Base-by-base conservation (phyloP, 2,797 vertebrate genomes). In the Pipistrellus kuhlii region DNA sequence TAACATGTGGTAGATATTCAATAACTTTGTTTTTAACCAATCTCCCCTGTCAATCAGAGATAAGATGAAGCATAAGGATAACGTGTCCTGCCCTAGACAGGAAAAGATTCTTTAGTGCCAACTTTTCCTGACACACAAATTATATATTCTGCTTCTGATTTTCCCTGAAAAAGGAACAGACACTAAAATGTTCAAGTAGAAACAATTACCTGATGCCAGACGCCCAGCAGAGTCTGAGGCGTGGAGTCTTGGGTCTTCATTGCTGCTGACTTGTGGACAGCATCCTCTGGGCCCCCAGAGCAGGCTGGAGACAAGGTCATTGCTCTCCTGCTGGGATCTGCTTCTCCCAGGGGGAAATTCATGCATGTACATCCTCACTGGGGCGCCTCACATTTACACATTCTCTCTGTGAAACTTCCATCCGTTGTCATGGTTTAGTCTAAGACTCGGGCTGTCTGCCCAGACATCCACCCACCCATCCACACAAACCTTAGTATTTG, bases 1-100 rank as follows among this genome's bases (percentile, higher is more conserved):
- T 93, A 69, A 84, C 14, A 51, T 27, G 27, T 15, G 7, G 55
- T 82, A 88, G n/a, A 64, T 44, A 82, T 21, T 83, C 32, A 55
- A 72, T 85, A 69, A 55, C 25, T 95, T 89, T 23, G 3, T 51
- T 87, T 94, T 51, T 80, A 71, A 10, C 25, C 66, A 80, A 30
- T 73, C 68, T 68, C 75, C 38, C 13, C 81, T 9, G 75, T 21
- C 59, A 62, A 55, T 87, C 55, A 78, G 44, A 86, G 5, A 71
- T 81, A 66, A 73, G 23, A 72, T 68, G 23, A 83, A 75, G 48
- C 68, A 51, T 5, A 72, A 83, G 4, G n/a, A 93, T 14, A 53
- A 17, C 41, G 12, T 6, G 6, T 53, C 64, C 53, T 66, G 0
- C 51, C 18, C 25, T 20, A 0, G 21, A 81, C 21, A 44, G 59